A percentile compares a stretch with the other conserved stretches of the same genome.
phyloP scores from a whole-genome alignment of 2,797 vertebrate genomes.

The Rachycentron canadum region DNA sequence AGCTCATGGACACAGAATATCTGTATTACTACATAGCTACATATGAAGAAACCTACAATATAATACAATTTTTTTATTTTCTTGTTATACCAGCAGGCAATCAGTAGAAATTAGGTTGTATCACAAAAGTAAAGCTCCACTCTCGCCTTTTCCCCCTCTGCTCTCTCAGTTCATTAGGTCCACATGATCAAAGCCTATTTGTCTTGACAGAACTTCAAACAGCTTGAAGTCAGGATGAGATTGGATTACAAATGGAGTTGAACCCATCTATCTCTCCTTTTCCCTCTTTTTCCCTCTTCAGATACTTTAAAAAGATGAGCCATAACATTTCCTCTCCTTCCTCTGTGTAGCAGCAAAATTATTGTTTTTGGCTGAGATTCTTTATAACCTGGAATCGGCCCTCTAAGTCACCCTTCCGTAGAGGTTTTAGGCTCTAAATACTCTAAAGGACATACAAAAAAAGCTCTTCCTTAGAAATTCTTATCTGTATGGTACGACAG shows the following conservation, averaged over 20 bases:
- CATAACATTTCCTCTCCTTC: constrained; percentile 47
- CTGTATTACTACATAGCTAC: not conserved
- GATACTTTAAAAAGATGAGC: constrained; percentile 72
- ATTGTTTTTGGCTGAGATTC: constrained; percentile 73
- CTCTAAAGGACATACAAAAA: constrained; percentile 39
- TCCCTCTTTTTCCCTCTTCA: constrained; percentile 37
- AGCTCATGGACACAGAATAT: not conserved
- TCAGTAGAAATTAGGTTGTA: constrained; percentile 18
- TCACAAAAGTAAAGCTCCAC: constrained; percentile 45
- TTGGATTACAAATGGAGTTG: constrained; percentile 80
- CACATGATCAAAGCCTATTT: constrained; percentile 86
- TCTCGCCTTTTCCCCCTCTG: constrained; percentile 45
- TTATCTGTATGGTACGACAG: constrained; percentile 1
- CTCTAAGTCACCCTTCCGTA: constrained; percentile 54
- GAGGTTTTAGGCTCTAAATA: constrained; percentile 51
- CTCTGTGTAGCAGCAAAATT: constrained; percentile 49
- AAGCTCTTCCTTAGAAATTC: constrained; percentile 16
- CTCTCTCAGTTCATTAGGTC: constrained; percentile 82
- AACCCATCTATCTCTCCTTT: constrained; percentile 58
- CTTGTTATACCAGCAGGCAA: constrained; percentile 35
- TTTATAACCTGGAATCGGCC: constrained; percentile 60
- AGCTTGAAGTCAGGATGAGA: constrained; percentile 79
- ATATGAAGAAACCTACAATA: not conserved
- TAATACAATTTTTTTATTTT: not conserved
- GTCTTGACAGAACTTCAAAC: constrained; percentile 87